phyloP scores from a whole-genome alignment of 2,797 vertebrate genomes.

The Cynopterus sphinx region DNA sequence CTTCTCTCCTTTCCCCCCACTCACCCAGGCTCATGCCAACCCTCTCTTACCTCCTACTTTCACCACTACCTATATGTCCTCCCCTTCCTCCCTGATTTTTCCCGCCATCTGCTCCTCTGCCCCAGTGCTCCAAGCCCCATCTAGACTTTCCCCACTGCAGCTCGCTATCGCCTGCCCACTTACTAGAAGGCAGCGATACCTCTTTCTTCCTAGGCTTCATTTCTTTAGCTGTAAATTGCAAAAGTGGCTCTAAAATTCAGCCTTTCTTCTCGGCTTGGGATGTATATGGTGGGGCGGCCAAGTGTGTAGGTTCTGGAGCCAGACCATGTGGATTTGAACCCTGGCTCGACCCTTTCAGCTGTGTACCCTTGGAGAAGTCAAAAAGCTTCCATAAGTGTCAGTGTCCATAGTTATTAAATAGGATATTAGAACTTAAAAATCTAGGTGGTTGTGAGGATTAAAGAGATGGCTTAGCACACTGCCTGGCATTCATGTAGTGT shows the following conservation, averaged over 20 bases:
- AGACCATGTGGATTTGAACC: neutral
- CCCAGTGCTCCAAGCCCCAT: neutral
- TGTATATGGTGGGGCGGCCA: neutral
- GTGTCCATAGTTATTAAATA: neutral
- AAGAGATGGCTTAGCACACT: neutral
- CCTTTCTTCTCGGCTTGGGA: neutral
- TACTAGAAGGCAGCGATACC: conserved; percentile 14
- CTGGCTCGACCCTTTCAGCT: neutral
- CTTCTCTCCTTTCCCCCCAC: neutral
- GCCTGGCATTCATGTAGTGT: neutral
- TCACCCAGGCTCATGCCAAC: neutral
- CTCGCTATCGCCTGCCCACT: conserved; percentile 33
- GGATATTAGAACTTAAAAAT: neutral
- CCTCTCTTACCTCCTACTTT: neutral
- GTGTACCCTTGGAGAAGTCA: neutral
- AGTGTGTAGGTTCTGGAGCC: neutral
- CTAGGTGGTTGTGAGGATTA: neutral
- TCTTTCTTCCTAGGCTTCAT: conserved; percentile 34
- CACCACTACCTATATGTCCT: neutral
- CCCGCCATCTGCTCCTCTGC: neutral
- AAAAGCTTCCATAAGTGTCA: neutral
- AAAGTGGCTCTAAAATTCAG: neutral
- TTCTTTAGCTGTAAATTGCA: neutral
- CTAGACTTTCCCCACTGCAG: neutral
- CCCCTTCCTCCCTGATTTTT: neutral